phyloP scores from a whole-genome alignment of 2,888 invertebrate genomes.

The Apotomis betuletana region DNA sequence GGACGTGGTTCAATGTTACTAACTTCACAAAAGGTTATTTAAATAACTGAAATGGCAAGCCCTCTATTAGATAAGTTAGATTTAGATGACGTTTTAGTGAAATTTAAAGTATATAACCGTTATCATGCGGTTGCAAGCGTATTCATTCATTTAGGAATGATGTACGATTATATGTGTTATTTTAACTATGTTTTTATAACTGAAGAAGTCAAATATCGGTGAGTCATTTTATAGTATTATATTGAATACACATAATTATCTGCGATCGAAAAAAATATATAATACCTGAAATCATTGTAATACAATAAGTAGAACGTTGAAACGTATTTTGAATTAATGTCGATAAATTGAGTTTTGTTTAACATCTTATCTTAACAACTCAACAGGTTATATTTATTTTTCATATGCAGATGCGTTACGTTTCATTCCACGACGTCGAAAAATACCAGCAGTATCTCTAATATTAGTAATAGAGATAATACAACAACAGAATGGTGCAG shows the following conservation, averaged over 20 bases:
- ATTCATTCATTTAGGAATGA: background rate
- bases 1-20: background rate
- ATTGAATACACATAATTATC: too few relatives aligned
- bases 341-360: too few relatives aligned
- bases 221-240: background rate
- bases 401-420: too few relatives aligned
- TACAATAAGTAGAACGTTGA: too few relatives aligned
- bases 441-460: background rate
- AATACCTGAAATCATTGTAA: too few relatives aligned
- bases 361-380: background rate
- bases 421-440: too few relatives aligned
- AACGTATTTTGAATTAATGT: too few relatives aligned
- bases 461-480: too few relatives aligned
- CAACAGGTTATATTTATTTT: too few relatives aligned
- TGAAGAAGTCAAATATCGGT: conserved; percentile 22
- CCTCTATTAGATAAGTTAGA: background rate
- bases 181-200: conserved; percentile 4
- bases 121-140: conserved; percentile 1
- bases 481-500: background rate
- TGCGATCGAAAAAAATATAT: too few relatives aligned
- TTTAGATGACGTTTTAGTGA: conserved; percentile 17
- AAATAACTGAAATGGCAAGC: background rate
- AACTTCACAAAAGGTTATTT: background rate
- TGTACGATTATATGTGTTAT: conserved; percentile 8
- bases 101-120: conserved; percentile 14